Conservation (phyloP, 2,888 invertebrate species). For the Dioctria linearis region DNA sequence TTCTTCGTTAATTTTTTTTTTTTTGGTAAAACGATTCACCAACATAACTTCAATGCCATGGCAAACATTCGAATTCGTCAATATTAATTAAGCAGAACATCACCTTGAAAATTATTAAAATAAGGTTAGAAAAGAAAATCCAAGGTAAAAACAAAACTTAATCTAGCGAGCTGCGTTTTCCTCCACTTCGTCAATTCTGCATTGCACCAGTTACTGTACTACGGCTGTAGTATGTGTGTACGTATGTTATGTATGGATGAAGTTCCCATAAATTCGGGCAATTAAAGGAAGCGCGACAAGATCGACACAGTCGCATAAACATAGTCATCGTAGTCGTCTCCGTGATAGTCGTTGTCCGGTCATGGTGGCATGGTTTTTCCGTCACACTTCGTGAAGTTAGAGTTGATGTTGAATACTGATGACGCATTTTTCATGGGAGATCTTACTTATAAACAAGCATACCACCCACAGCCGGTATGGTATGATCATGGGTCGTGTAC, state of each 20-base stretch:
- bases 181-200: neutral
- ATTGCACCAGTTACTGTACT: neutral
- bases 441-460: neutral
- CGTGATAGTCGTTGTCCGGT: neutral
- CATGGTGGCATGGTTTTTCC: conserved; percentile 31
- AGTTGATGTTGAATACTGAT: conserved; percentile 9
- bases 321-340: neutral
- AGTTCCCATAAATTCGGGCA: neutral
- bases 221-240: no score
- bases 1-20: no score
- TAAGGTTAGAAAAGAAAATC: conserved; percentile 14
- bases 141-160: conserved; percentile 16
- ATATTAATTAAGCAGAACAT: conserved; percentile 23
- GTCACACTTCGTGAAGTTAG: conserved; percentile 27
- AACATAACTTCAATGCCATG: no score
- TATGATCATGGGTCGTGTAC: neutral
- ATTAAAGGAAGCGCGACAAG: conserved; percentile 36
- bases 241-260: no score
- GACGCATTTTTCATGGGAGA: conserved; percentile 12
- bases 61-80: neutral
- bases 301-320: conserved; percentile 34
- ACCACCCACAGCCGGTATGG: neutral
- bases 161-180: neutral
- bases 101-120: conserved; percentile 5
- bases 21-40: no score